A percentile compares a stretch with the other conserved stretches of the same genome.
Evolutionary conservation across 2,888 invertebrate species (phyloP).

Genomic region (Apantesis nais): DNA sequence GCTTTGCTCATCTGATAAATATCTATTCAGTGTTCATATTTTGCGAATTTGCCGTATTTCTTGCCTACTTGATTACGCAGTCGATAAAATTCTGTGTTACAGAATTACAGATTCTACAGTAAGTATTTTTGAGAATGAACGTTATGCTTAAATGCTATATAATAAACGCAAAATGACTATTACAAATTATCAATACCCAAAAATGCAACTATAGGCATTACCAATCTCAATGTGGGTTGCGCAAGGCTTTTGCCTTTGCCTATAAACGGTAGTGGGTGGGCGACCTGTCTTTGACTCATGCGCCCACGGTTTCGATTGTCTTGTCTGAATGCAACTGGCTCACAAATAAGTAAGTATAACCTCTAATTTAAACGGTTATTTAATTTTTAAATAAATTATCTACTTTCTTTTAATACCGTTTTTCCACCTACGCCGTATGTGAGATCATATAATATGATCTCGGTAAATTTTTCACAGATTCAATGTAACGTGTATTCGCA

Average conservation of each 20-base stretch:
- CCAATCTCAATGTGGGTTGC: slow-evolving; percentile 62
- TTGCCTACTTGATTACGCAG: not conserved
- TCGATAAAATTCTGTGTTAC: not conserved
- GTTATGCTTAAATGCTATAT: not conserved
- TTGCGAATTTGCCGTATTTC: not conserved
- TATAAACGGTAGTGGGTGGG: slow-evolving; percentile 64
- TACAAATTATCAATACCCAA: slow-evolving; percentile 51
- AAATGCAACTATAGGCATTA: slow-evolving; percentile 41
- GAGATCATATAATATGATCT: too few species aligned
- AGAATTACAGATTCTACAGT: not conserved
- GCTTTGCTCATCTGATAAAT: not conserved
- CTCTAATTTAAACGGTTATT: slow-evolving; percentile 36
- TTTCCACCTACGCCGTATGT: too few species aligned
- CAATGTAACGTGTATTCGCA: too few species aligned
- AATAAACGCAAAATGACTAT: slow-evolving; percentile 27
- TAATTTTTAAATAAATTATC: not conserved
- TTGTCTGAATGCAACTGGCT: slow-evolving; percentile 61
- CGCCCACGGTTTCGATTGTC: slow-evolving; percentile 67
- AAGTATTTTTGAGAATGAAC: not conserved
- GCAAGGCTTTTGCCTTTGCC: slow-evolving; percentile 61
- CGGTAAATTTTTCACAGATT: too few species aligned
- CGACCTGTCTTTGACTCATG: slow-evolving; percentile 70
- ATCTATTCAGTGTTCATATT: not conserved
- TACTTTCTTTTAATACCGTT: not conserved
- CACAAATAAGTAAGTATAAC: slow-evolving; percentile 46